Base-by-base conservation (phyloP, 2,888 invertebrate genomes). In the Aethes cnicana region DNA sequence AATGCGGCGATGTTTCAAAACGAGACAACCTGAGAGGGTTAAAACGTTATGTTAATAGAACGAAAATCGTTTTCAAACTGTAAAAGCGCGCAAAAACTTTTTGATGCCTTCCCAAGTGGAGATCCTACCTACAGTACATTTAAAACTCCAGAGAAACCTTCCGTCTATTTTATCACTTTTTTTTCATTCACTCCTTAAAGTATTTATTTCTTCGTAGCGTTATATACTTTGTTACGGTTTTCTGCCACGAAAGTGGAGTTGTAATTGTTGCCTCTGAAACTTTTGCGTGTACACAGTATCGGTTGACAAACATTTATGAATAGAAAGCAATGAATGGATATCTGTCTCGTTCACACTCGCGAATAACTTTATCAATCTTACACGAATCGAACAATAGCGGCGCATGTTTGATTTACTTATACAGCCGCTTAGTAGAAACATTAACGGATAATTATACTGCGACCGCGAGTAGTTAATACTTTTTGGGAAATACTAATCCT, bases 351-450 rank as follows among this genome's bases (percentile, higher is more conserved):
- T 89, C 86, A 82, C 89, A 85, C 89, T 84, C 74, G 78, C 79
- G 84, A 79, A 83, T 83, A 84, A 83, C 83, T 84, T 86, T 85
- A 88, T 89, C 89, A 89, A 89, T 89, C 86, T 85, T 84, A 83
- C 86, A 77, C 81, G 86, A 88, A 86, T 89, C 89, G 87, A 89
- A 89, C 87, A 88, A 88, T 85, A 89, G 88, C 81, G 77, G 83
- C 85, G 83, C 86, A 83, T 87, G 85, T 89, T 87, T 88, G 89
- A 89, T 89, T 89, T 89, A 52, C 52, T 52, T 52, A 88, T 87
- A 84, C 81, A 86, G 80, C 85, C 89, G 88, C 87, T 89, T 88
- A 88, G 89, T 86, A 84, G 82, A 82, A 88, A 84, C 86, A 88
- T 89, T 88, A n/a, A 86, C 81, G 80, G 82, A 83, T 88, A 88